Base-by-base conservation (phyloP, 2,888 invertebrate genomes). In the Amiota communis region DNA sequence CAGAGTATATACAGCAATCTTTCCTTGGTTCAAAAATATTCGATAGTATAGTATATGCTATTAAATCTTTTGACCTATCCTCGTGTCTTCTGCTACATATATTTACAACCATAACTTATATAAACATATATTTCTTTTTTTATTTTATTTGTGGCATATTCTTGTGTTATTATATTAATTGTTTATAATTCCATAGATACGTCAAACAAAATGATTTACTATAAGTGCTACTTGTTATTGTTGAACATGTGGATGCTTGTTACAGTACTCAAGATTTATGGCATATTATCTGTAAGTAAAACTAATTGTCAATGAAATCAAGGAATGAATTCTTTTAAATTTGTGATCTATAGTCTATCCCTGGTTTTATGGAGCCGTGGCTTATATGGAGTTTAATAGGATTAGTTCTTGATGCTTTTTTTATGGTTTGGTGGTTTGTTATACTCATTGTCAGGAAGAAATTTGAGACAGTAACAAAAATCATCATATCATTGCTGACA, bases 241-340 rank as follows among this genome's bases (percentile, higher is more conserved):
- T 46, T 67, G 9, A 67, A 67, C 46, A 2, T n/a, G 17, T 67
- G 67, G 67, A 67, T 67, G 11, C 8, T 67, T 6, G 67, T 67
- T 8, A 51, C 49, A 6, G 1, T 67, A 48, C 49, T 67, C 48
- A 67, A 51, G 67, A 67, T 67, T 49, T 67, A 67, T 67, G 67
- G 67, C 20, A 67, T 67, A 11, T 8, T 51, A 17, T 10, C 51
- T 8, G 67, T 67, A 67, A 20, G 49, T 48, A 10, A 10, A 36
- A 13, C 13, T 49, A 10, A n/a, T n/a, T n/a, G n/a, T n/a, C n/a
- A n/a, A n/a, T n/a, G n/a, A n/a, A n/a, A n/a, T n/a, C n/a, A n/a
- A n/a, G n/a, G 46, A 47, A 47, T 64, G 47, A 47, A 47, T 61
- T 4, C 12, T 49, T 10, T 49, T 12, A 49, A 10, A 8, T 10